A percentile compares a stretch with the other conserved stretches of the same genome.
phyloP scores from a whole-genome alignment of 2,113 vertebrate species.

The Perca schrenkii region DNA sequence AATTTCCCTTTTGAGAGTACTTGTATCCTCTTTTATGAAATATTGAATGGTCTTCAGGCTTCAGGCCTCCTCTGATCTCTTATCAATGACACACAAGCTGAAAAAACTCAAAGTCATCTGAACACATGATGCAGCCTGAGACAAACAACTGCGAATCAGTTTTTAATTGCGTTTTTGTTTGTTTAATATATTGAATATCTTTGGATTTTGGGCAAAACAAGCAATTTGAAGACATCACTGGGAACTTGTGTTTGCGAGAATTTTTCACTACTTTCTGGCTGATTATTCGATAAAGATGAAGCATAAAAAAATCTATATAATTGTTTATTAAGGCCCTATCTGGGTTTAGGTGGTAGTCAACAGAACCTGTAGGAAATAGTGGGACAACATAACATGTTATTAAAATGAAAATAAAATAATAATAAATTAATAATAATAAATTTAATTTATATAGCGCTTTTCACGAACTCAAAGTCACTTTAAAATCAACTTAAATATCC shows the following conservation, averaged over 20 bases:
- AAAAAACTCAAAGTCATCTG: neutral
- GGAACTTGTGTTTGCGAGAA: neutral
- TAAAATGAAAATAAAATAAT: neutral
- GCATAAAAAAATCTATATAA: neutral
- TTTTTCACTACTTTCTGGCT: neutral
- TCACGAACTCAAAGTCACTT: too few species aligned
- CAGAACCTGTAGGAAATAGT: neutral
- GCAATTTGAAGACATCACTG: too few species aligned
- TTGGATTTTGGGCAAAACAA: neutral
- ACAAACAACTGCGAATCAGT: neutral
- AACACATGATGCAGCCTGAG: neutral
- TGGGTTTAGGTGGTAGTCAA: neutral
- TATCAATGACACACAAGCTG: constrained; percentile 26
- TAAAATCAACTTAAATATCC: neutral
- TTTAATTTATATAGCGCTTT: too few species aligned
- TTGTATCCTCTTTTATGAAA: constrained; percentile 5
- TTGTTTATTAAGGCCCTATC: neutral
- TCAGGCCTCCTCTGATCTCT: constrained; percentile 40
- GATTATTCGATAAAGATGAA: neutral
- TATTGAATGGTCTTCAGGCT: constrained; percentile 10
- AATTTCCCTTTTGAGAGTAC: constrained; percentile 11
- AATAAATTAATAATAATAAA: too few species aligned
- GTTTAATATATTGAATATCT: neutral
- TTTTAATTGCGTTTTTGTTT: neutral
- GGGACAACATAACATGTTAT: neutral